Percentiles rank a stretch among this genome's conserved stretches.
Conservation (phyloP, 2,113 vertebrate genomes). For the Ellobius talpinus region DNA sequence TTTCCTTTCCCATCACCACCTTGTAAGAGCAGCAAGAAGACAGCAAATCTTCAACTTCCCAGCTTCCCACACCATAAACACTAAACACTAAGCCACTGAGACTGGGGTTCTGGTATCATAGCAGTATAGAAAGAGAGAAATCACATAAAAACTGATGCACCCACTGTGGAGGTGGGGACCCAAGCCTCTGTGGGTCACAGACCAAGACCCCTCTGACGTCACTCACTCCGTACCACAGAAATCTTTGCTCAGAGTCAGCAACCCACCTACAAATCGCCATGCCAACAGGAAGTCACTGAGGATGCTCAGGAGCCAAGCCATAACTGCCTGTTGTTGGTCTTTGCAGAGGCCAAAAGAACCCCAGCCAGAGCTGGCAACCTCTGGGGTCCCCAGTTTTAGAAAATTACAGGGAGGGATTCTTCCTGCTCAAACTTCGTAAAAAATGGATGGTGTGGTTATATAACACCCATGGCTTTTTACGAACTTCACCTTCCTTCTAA, state of each 20-base stretch:
- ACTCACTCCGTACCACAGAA: background rate
- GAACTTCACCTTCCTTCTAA: conserved; percentile 63
- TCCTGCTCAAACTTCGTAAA: conserved; percentile 59
- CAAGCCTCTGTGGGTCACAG: background rate
- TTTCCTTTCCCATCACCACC: background rate
- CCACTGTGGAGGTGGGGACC: background rate
- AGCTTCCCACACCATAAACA: background rate
- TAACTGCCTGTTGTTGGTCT: background rate
- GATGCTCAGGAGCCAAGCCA: background rate
- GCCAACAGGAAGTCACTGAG: background rate
- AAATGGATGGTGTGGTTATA: conserved; percentile 58
- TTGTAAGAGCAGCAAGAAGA: background rate
- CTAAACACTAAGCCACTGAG: background rate
- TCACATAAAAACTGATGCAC: background rate
- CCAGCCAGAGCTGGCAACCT: background rate
- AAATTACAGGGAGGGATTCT: background rate
- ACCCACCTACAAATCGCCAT: background rate
- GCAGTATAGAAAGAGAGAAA: background rate
- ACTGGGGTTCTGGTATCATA: background rate
- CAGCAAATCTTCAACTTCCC: background rate
- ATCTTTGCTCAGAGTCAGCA: background rate
- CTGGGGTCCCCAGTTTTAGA: conserved; percentile 19
- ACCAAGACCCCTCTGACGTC: background rate
- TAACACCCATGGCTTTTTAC: conserved; percentile 50
- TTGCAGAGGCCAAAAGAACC: background rate